A percentile compares a stretch with the other conserved stretches of the same genome.
Evolutionary conservation across 2,113 vertebrate genomes (phyloP).

Genomic region (Kryptolebias marmoratus): DNA sequence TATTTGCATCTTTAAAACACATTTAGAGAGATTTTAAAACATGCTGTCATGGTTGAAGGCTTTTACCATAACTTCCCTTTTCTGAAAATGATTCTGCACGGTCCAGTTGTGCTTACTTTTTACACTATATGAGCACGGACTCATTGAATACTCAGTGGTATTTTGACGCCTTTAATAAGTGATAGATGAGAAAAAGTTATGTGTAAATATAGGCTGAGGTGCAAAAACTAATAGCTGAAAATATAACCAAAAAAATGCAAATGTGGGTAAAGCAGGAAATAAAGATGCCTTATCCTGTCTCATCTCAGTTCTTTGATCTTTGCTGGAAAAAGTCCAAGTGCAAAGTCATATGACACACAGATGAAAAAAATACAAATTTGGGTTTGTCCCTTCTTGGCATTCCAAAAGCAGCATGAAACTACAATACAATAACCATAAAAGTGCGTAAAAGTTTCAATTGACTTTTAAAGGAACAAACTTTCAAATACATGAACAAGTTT

Average conservation of each 20-base stretch:
- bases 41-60: not conserved
- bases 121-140: not conserved
- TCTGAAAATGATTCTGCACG: not conserved
- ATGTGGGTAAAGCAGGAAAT: constrained; percentile 25
- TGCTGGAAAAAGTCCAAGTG: not conserved
- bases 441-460: too few species aligned
- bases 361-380: constrained; percentile 1
- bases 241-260: constrained; percentile 1
- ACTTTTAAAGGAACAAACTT: not conserved
- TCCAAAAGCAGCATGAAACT: not conserved
- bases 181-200: constrained; percentile 1
- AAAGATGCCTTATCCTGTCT: not conserved
- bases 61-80: constrained; percentile 1
- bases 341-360: not conserved
- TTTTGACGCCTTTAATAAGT: constrained; percentile 11
- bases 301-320: constrained; percentile 1
- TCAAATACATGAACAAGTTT: not conserved
- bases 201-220: not conserved
- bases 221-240: not conserved
- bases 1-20: not conserved
- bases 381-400: constrained; percentile 9
- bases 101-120: not conserved
- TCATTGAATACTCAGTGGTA: not conserved
- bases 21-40: constrained; percentile 2
- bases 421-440: not conserved